A percentile compares a stretch with the other conserved stretches of the same genome.
Evolutionary conservation across 2,113 vertebrate genomes (phyloP).

Genomic region (Gambusia affinis): DNA sequence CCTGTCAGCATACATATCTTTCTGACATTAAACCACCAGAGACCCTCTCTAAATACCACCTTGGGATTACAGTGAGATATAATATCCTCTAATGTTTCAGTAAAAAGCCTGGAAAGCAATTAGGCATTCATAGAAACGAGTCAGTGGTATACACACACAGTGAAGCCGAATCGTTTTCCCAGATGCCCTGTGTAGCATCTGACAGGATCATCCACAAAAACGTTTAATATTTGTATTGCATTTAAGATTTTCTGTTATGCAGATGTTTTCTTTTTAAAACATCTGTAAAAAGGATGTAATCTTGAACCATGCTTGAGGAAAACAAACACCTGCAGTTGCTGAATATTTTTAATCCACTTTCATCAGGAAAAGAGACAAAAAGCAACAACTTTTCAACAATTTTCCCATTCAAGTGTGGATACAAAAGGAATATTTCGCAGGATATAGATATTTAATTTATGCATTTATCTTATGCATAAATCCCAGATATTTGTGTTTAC

Average conservation of each 20-base stretch:
- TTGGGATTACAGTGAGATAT: background rate
- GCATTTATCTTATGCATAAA: background rate
- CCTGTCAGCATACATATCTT: conserved; percentile 7
- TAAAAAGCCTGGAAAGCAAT: background rate
- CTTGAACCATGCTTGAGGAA: background rate
- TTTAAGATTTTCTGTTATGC: background rate
- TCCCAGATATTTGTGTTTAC: no score
- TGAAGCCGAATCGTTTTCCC: background rate
- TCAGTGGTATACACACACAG: background rate
- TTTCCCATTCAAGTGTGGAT: background rate
- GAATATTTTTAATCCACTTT: background rate
- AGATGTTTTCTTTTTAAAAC: background rate
- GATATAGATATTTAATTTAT: background rate
- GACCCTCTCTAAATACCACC: background rate
- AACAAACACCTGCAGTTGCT: background rate
- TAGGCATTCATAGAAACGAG: background rate
- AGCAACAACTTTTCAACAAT: background rate
- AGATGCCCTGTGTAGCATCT: background rate
- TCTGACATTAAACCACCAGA: background rate
- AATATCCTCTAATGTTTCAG: background rate
- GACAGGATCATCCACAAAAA: background rate
- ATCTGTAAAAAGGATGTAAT: background rate
- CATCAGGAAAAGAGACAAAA: background rate
- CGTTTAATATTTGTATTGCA: background rate
- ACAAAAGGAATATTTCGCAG: background rate